Evolutionary conservation across 1,140 invertebrate genomes (phyloP).

Genomic region (Brachionus asplanchnoidis): DNA sequence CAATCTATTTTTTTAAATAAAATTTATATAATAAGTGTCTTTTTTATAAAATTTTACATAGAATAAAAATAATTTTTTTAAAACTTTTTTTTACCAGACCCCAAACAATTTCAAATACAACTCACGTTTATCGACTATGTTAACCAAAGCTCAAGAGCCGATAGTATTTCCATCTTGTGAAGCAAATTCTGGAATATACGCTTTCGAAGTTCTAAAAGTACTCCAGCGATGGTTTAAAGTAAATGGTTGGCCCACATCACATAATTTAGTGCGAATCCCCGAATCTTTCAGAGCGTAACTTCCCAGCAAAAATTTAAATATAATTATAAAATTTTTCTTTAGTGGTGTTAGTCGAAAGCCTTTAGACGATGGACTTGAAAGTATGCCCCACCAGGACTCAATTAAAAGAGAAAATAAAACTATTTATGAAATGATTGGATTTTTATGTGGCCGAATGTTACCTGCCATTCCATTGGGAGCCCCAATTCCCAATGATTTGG

Average conservation of each 20-base stretch:
- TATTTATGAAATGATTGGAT: constrained; percentile 55
- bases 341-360: constrained; percentile 26
- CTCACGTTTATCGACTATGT: not conserved
- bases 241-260: constrained; percentile 24
- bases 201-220: not conserved
- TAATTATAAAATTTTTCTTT: not conserved
- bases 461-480: constrained; percentile 53
- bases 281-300: constrained; percentile 33
- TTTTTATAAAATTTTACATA: no score
- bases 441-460: constrained; percentile 50
- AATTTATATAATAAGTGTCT: no score
- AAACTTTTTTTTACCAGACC: not conserved
- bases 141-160: constrained; percentile 26
- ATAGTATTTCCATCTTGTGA: constrained; percentile 36
- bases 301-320: not conserved
- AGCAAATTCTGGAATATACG: not conserved
- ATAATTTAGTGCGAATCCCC: constrained; percentile 19
- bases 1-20: no score
- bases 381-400: constrained; percentile 39
- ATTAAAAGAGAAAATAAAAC: constrained; percentile 43
- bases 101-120: not conserved
- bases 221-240: constrained; percentile 26
- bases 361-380: not conserved
- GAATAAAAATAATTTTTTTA: not conserved
- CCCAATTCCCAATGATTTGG: constrained; percentile 50